phyloP scores from a whole-genome alignment of 92 coral and sea anemone genomes.

The Palythoa grandis region DNA sequence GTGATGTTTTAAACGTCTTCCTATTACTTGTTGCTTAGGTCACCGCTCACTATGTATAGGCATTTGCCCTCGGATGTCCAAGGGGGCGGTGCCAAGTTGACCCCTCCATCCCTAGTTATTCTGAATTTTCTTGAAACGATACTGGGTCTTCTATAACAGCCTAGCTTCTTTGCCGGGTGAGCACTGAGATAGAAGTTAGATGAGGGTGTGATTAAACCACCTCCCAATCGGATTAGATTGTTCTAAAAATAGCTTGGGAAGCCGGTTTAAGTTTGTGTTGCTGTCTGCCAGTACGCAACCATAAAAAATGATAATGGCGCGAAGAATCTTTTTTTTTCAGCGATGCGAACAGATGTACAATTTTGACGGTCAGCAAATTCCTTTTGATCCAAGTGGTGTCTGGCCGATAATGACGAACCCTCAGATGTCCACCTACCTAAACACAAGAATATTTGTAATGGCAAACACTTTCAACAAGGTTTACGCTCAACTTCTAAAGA shows the following conservation, averaged over 20 bases:
- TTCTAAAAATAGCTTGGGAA: not conserved
- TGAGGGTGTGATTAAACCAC: too few species aligned
- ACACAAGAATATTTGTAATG: constrained; percentile 30
- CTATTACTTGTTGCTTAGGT: too few species aligned
- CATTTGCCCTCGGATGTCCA: too few species aligned
- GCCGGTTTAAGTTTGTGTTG: not conserved
- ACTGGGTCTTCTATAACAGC: too few species aligned
- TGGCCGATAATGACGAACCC: constrained; percentile 76
- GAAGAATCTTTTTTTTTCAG: constrained; percentile 8
- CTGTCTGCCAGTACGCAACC: not conserved
- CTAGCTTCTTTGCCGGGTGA: too few species aligned
- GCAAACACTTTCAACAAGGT: constrained; percentile 66
- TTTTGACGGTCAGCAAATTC: constrained; percentile 58
- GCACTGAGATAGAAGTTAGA: too few species aligned
- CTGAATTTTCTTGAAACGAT: too few species aligned
- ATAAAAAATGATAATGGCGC: not conserved
- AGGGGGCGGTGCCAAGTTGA: too few species aligned
- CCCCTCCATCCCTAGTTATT: too few species aligned
- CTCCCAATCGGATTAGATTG: not conserved
- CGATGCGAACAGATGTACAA: constrained; percentile 55
- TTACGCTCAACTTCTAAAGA: constrained; percentile 65
- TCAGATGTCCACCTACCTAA: constrained; percentile 46
- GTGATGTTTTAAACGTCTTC: too few species aligned
- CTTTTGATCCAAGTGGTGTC: constrained; percentile 65
- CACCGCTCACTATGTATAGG: too few species aligned